Conservation (phyloP, 1,140 invertebrate species). For the Heterodera schachtii region DNA sequence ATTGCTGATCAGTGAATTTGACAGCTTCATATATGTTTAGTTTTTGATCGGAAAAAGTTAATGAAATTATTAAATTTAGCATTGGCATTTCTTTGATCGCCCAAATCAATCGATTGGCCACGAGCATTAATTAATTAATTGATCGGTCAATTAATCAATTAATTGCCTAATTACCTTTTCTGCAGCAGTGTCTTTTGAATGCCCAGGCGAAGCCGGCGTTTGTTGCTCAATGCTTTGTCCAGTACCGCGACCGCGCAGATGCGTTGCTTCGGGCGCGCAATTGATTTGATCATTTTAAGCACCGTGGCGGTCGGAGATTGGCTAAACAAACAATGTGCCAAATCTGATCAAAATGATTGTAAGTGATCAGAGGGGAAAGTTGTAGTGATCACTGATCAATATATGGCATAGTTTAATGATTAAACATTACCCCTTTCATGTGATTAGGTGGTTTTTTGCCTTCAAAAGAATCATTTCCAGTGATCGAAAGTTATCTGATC, state of each 20-base stretch:
- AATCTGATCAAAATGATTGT: neutral
- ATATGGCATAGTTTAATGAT: no score
- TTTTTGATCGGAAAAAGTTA: no score
- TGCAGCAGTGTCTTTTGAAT: constrained; percentile 34
- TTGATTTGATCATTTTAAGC: constrained; percentile 30
- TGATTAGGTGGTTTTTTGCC: neutral
- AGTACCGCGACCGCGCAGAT: constrained; percentile 35
- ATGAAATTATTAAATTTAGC: no score
- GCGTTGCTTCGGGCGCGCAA: constrained; percentile 36
- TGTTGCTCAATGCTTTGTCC: constrained; percentile 42
- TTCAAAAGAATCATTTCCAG: no score
- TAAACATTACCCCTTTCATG: no score
- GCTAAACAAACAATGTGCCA: neutral
- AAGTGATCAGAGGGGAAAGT: no score
- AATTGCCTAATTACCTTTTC: constrained; percentile 26
- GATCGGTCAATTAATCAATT: constrained; percentile 7
- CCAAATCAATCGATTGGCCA: no score
- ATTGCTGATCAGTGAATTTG: neutral
- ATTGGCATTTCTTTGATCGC: no score
- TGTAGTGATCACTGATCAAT: no score
- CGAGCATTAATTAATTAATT: no score
- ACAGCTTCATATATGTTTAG: no score
- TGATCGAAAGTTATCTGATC: no score
- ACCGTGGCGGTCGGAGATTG: constrained; percentile 11
- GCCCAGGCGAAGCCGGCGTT: constrained; percentile 36